These are phyloP conservation scores for Nannospalax galili DNA, from an alignment of 2,113 vertebrate genomes.

Conservation along the genomic window DNA sequence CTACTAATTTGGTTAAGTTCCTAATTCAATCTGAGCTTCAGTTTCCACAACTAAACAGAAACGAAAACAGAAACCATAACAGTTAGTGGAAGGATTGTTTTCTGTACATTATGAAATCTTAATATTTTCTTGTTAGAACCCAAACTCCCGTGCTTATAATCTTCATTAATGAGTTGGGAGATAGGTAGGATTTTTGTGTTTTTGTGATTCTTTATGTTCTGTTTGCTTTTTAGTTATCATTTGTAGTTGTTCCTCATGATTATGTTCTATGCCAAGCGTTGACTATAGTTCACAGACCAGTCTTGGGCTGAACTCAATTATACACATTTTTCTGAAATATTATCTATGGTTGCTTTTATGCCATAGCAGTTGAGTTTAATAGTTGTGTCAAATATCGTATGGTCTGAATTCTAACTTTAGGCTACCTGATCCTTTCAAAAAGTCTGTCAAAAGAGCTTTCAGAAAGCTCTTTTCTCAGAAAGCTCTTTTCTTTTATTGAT, in stretches of 20 bases:
- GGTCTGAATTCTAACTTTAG: not conserved
- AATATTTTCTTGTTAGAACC: not conserved
- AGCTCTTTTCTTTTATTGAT: not conserved
- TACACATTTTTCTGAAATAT: not conserved
- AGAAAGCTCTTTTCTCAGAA: not conserved
- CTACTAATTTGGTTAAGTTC: not conserved
- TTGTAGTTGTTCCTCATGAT: not conserved
- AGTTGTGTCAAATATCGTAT: not conserved
- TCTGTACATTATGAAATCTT: not conserved
- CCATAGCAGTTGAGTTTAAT: not conserved
- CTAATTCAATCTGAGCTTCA: not conserved
- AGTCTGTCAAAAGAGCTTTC: too few relatives aligned
- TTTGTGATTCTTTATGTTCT: not conserved
- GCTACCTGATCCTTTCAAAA: not conserved
- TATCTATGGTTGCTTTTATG: not conserved
- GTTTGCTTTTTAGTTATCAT: not conserved
- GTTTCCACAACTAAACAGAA: slow-evolving; percentile 25
- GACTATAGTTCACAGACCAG: not conserved
- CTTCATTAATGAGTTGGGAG: not conserved
- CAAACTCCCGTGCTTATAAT: not conserved
- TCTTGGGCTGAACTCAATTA: not conserved
- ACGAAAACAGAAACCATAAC: not conserved
- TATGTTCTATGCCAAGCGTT: not conserved
- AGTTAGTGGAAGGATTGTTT: not conserved
- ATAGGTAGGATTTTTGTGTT: not conserved